These are phyloP conservation scores for Onychorhynchus coronatus DNA, from an alignment of 2,113 vertebrate genomes.

Conservation along the genomic window DNA sequence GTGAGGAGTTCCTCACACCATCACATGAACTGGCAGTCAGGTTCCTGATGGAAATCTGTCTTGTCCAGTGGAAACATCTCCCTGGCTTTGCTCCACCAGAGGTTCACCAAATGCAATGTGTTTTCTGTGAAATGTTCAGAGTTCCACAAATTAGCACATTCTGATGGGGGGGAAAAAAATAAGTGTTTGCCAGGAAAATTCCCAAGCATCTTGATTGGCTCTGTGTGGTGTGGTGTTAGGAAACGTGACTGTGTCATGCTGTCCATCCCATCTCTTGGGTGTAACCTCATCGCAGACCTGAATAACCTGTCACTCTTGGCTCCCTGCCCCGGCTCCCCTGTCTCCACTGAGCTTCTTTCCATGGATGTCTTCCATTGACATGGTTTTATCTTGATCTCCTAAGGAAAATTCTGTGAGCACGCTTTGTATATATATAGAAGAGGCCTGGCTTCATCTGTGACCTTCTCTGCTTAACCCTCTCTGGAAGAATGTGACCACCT, in stretches of 20 bases:
- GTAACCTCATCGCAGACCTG: conserved; percentile 17
- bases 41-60: not conserved
- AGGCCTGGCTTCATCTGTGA: not conserved
- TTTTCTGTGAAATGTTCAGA: not conserved
- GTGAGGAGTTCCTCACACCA: not conserved
- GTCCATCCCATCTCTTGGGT: not conserved
- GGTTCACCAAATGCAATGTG: not conserved
- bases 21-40: not conserved
- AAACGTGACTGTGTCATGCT: not conserved
- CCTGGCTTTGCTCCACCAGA: not conserved
- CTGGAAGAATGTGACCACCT: not conserved
- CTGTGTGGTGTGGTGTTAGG: not conserved
- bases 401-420: not conserved
- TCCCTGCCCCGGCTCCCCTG: not conserved
- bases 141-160: not conserved
- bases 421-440: not conserved
- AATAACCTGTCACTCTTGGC: conserved; percentile 30
- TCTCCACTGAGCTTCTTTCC: not conserved
- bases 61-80: not conserved
- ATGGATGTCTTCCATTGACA: not conserved
- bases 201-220: not conserved
- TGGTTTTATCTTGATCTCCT: not conserved
- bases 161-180: not conserved
- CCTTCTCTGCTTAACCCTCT: not conserved
- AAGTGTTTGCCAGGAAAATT: not conserved